Percentiles rank a stretch among this genome's conserved stretches.
Conservation (phyloP, 2,888 invertebrate genomes). For the Tolmerus cingulatus region DNA sequence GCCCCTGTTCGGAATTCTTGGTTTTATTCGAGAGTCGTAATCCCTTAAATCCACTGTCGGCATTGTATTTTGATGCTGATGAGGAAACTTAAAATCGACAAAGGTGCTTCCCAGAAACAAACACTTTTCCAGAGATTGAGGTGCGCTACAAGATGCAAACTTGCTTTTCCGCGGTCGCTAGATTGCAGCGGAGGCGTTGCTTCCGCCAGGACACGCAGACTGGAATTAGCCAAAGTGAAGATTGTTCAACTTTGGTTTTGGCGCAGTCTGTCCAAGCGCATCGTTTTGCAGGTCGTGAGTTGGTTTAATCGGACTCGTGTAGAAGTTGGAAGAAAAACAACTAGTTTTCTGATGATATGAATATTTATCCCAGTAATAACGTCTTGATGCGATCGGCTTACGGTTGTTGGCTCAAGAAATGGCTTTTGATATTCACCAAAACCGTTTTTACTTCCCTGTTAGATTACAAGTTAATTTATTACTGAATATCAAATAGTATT, state of each 20-base stretch:
- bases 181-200: not conserved
- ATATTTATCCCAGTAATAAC: not conserved
- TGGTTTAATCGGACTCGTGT: not conserved
- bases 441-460: too few relatives aligned
- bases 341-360: not conserved
- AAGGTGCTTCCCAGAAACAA: not conserved
- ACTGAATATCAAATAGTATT: too few relatives aligned
- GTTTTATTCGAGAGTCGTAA: not conserved
- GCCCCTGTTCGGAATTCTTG: not conserved
- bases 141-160: not conserved
- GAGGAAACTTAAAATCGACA: not conserved
- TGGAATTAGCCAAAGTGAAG: not conserved
- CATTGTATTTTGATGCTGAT: not conserved
- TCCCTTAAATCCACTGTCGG: not conserved
- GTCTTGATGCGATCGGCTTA: not conserved
- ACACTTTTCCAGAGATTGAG: not conserved
- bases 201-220: not conserved
- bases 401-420: too few relatives aligned
- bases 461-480: too few relatives aligned
- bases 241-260: not conserved
- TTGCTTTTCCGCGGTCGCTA: not conserved
- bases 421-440: too few relatives aligned
- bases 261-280: not conserved
- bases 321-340: not conserved
- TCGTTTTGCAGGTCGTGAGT: not conserved